Base-by-base conservation (phyloP, 2,797 vertebrate genomes). In the Graptemys geographica region DNA sequence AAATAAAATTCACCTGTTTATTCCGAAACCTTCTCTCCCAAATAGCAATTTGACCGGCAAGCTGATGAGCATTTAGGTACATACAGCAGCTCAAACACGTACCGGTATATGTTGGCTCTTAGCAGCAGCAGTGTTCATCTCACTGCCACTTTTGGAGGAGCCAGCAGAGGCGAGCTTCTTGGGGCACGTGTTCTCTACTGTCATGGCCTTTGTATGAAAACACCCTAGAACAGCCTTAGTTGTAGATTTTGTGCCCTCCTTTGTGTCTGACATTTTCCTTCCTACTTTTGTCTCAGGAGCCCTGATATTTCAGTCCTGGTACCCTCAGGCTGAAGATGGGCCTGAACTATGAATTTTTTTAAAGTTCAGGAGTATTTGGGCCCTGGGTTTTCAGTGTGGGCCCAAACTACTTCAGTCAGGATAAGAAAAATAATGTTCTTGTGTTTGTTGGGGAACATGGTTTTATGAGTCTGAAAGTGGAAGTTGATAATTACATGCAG, bases 1-100 rank as follows among this genome's bases (percentile, higher is more conserved):
- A 23, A 5, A 1, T 28, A 81, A 90, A 95, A 85, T 79, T n/a
- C 90, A 92, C 55, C 3, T 0, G 0, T 49, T 83, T 27, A 82
- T 93, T 91, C 89, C 90, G 82, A 92, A 94, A 72, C 47, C 86
- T 90, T 91, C 6, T 52, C 44, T n/a, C 47, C 8, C 33, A 62
- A 57, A n/a, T 53, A 55, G 78, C 81, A 89, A 21, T 47, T 51
- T 86, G 41, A 59, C 7, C 6, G 41, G 44, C 90, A 37, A 52
- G 0, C 0, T n/a, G 5, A 0, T 52, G 41, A 79, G 80, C 80
- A 88, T 72, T 88, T 28, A 55, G 19, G 62, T 15, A 44, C 0
- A 0, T 31, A 33, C 1, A 31, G 81, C 81, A 85, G 72, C 82
- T 37, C 51, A 88, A 31, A 88, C 23, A 41, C 10, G 4, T 41